phyloP scores from a whole-genome alignment of 2,888 invertebrate species.

The Amblyjoppa proteus region DNA sequence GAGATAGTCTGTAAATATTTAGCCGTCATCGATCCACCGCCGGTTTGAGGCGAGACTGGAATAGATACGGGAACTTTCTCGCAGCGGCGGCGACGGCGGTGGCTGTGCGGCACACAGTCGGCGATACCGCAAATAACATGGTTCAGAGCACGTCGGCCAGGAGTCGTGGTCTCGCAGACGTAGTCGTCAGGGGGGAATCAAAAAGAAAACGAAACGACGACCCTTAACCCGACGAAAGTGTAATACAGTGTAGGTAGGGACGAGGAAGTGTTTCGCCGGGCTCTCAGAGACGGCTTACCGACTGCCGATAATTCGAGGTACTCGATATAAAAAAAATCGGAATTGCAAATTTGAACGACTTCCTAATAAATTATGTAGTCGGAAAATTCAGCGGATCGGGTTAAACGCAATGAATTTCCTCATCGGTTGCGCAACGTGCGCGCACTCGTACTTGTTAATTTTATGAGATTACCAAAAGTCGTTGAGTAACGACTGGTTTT shows the following conservation, averaged over 20 bases:
- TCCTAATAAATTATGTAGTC: background rate
- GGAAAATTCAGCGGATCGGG: background rate
- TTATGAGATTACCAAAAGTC: background rate
- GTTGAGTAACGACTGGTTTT: too few relatives aligned
- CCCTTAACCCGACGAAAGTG: conserved; percentile 64
- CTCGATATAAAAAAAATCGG: background rate
- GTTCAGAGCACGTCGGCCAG: conserved; percentile 53
- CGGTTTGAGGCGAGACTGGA: conserved; percentile 65
- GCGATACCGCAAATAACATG: conserved; percentile 66
- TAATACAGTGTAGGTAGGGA: conserved; percentile 40
- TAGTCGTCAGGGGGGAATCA: conserved; percentile 36
- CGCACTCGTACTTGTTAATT: background rate
- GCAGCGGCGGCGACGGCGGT: conserved; percentile 41
- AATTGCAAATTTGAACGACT: background rate
- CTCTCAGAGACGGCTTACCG: background rate
- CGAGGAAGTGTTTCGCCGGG: conserved; percentile 22
- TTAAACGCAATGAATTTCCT: background rate
- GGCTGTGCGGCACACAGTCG: conserved; percentile 13
- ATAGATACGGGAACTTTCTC: conserved; percentile 66
- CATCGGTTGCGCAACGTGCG: background rate
- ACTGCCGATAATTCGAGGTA: conserved; percentile 23
- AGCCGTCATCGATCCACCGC: conserved; percentile 65
- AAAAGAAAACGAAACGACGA: conserved; percentile 48
- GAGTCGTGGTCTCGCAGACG: conserved; percentile 36
- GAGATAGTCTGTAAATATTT: conserved; percentile 64